Percentiles rank a stretch among this genome's conserved stretches.
Conservation (phyloP, 2,113 vertebrate genomes). For the Probosciger aterrimus region DNA sequence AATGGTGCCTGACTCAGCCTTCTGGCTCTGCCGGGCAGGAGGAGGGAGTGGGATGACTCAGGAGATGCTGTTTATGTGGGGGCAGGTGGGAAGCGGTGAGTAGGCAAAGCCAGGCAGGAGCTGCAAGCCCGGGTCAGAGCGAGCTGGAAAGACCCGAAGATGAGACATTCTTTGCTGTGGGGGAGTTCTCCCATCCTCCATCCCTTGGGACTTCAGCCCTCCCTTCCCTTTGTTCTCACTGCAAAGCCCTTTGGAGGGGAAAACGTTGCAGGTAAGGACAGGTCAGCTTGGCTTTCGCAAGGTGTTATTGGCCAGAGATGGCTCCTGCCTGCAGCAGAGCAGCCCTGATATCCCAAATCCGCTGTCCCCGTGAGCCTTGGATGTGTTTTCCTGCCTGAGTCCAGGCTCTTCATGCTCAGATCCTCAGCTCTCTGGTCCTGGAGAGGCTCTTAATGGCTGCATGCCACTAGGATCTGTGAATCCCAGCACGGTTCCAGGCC, state of each 20-base stretch:
- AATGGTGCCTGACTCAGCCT: slow-evolving; percentile 13
- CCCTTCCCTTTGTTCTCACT: neutral
- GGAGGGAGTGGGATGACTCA: slow-evolving; percentile 38
- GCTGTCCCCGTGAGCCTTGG: fast-evolving
- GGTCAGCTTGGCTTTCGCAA: fast-evolving
- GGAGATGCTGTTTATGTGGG: neutral
- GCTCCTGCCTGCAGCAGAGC: fast-evolving
- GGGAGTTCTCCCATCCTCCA: neutral
- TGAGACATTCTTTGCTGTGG: slow-evolving; percentile 4
- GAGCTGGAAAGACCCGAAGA: neutral
- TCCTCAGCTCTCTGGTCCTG: too few species aligned
- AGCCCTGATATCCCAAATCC: neutral
- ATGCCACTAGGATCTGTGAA: neutral
- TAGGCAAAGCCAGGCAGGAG: slow-evolving; percentile 10
- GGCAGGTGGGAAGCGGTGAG: slow-evolving; percentile 17
- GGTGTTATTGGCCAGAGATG: neutral
- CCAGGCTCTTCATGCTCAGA: neutral
- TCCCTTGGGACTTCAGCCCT: neutral
- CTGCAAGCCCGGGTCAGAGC: neutral
- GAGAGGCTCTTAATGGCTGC: neutral
- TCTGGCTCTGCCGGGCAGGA: neutral
- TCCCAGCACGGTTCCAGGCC: fast-evolving
- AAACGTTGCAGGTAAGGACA: neutral
- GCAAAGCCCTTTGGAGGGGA: fast-evolving
- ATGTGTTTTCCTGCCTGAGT: neutral